Evolutionary conservation across 2,888 invertebrate genomes (phyloP).

Genomic region (Melieria omissa): DNA sequence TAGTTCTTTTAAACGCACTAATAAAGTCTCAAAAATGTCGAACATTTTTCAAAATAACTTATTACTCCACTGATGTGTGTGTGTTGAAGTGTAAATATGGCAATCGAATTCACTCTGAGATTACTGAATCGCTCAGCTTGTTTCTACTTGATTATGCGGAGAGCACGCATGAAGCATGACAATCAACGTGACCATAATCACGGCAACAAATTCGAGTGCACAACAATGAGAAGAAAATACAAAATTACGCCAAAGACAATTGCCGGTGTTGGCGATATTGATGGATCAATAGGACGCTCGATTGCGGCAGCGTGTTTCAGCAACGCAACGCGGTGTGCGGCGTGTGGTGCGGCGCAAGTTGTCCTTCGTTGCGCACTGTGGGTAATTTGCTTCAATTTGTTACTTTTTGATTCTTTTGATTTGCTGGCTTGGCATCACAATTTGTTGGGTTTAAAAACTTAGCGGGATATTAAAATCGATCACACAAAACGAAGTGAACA

Average conservation of each 20-base stretch:
- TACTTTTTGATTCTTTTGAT: neutral
- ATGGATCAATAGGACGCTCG: conserved; percentile 2
- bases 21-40: too few species aligned
- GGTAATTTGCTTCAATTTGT: conserved; percentile 14
- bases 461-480: conserved; percentile 30
- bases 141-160: neutral
- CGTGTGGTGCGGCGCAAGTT: neutral
- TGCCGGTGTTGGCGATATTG: conserved; percentile 6
- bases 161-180: neutral
- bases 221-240: too few species aligned
- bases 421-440: conserved; percentile 24
- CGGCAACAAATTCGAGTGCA: neutral
- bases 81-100: too few species aligned
- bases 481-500: neutral
- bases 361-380: conserved; percentile 22
- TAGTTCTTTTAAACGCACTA: too few species aligned
- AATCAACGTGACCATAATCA: conserved; percentile 26
- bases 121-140: neutral
- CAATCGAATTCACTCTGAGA: conserved; percentile 41
- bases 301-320: neutral
- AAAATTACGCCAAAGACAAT: neutral
- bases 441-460: conserved; percentile 39
- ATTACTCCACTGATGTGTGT: too few species aligned
- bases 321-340: neutral
- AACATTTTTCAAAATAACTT: too few species aligned